phyloP scores from a whole-genome alignment of 2,888 invertebrate species.

The Drosophila pegasa region DNA sequence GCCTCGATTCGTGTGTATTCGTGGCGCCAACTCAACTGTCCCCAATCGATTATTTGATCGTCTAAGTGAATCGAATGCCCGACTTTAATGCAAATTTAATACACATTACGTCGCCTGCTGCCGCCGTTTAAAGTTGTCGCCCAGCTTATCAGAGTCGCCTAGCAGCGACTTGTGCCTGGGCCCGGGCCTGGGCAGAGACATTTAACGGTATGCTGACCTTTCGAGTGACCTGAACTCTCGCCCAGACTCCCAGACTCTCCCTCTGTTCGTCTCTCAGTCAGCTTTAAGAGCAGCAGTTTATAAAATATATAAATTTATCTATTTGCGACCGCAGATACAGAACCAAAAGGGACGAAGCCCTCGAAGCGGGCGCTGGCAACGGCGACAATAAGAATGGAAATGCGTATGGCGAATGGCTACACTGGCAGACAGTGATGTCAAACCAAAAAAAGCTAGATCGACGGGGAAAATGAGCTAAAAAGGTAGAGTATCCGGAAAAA shows the following conservation, averaged over 20 bases:
- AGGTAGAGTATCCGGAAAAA: too few relatives aligned
- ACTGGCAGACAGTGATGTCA: too few relatives aligned
- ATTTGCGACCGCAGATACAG: slow-evolving; percentile 67
- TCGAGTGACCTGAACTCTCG: slow-evolving; percentile 15
- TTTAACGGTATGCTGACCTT: slow-evolving; percentile 57
- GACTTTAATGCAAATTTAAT: slow-evolving; percentile 48
- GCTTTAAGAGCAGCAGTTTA: slow-evolving; percentile 58
- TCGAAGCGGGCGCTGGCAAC: slow-evolving; percentile 29
- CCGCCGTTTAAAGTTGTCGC: slow-evolving; percentile 11
- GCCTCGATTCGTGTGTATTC: slow-evolving; percentile 38
- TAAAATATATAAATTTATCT: slow-evolving; percentile 80
- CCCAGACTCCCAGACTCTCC: too few relatives aligned
- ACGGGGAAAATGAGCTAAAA: too few relatives aligned
- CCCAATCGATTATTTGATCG: slow-evolving; percentile 57
- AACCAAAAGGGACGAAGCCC: slow-evolving; percentile 62
- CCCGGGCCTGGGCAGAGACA: slow-evolving; percentile 54
- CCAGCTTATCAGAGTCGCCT: slow-evolving; percentile 15
- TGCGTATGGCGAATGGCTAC: slow-evolving; percentile 34
- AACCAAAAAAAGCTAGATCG: too few relatives aligned
- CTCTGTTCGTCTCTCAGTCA: not conserved
- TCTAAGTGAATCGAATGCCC: slow-evolving; percentile 26
- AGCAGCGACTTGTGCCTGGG: too few relatives aligned
- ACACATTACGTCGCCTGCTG: slow-evolving; percentile 4
- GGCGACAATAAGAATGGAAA: slow-evolving; percentile 44
- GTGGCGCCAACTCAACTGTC: slow-evolving; percentile 46